A percentile compares a stretch with the other conserved stretches of the same genome.
phyloP scores from a whole-genome alignment of 2,113 vertebrate species.

The Crotalus tigris region DNA sequence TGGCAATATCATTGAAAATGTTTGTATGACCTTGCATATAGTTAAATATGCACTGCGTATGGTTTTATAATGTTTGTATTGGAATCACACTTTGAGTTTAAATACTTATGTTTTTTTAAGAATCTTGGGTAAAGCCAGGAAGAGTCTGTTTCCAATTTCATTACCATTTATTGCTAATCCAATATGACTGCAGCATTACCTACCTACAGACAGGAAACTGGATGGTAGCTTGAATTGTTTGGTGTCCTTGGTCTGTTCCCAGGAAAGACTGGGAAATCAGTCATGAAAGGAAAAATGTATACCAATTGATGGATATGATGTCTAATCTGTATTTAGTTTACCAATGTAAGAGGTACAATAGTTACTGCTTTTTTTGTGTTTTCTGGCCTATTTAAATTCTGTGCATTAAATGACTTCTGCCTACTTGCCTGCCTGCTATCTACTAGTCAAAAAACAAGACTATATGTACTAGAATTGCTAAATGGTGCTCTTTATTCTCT shows the following conservation, averaged over 20 bases:
- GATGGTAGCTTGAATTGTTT: slow-evolving; percentile 69
- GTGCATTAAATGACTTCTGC: slow-evolving; percentile 16
- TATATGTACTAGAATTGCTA: slow-evolving; percentile 6
- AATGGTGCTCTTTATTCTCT: neutral
- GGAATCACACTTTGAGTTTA: slow-evolving; percentile 74
- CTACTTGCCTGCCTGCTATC: slow-evolving; percentile 17
- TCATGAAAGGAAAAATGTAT: slow-evolving; percentile 60
- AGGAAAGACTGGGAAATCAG: slow-evolving; percentile 70
- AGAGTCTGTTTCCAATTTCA: slow-evolving; percentile 78
- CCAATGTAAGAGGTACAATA: slow-evolving; percentile 37
- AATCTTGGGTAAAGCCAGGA: slow-evolving; percentile 69
- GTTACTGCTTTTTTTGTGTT: slow-evolving; percentile 21
- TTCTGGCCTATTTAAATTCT: slow-evolving; percentile 30
- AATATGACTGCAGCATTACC: slow-evolving; percentile 74
- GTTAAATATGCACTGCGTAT: slow-evolving; percentile 73
- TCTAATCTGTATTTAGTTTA: slow-evolving; percentile 66
- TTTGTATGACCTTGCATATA: slow-evolving; percentile 62
- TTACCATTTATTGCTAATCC: slow-evolving; percentile 74
- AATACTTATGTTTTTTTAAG: slow-evolving; percentile 69
- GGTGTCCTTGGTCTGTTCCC: slow-evolving; percentile 64
- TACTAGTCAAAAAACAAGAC: neutral
- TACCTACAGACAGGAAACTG: slow-evolving; percentile 73
- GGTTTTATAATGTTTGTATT: slow-evolving; percentile 81
- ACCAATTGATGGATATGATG: slow-evolving; percentile 61
- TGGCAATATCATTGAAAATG: slow-evolving; percentile 73